These are phyloP conservation scores for Brachionichthys hirsutus DNA, from an alignment of 2,113 vertebrate genomes.

Conservation along the genomic window DNA sequence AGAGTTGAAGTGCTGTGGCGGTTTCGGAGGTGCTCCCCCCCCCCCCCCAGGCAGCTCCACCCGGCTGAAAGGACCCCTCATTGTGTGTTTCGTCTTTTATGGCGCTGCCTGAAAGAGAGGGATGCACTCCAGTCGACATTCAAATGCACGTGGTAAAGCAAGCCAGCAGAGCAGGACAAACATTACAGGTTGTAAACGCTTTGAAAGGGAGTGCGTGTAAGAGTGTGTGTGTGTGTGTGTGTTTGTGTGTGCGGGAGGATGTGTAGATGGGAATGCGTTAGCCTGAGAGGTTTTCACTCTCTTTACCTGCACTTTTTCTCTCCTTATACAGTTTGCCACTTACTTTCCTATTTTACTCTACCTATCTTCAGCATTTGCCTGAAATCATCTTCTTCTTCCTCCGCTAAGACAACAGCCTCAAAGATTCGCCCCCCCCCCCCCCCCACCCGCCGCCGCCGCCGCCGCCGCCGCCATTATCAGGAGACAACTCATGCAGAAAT, in stretches of 20 bases:
- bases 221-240: constrained; percentile 21
- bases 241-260: constrained; percentile 27
- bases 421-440: constrained; percentile 53
- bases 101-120: constrained; percentile 68
- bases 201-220: constrained; percentile 50
- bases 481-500: constrained; percentile 77
- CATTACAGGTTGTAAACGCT: constrained; percentile 73
- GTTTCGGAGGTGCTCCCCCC: constrained; percentile 68
- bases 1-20: constrained; percentile 61
- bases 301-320: constrained; percentile 51
- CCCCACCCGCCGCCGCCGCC: too few relatives aligned
- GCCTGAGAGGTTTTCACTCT: constrained; percentile 62
- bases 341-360: background rate
- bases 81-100: constrained; percentile 76
- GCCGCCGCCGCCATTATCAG: constrained; percentile 68
- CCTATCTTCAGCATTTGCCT: constrained; percentile 37
- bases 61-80: constrained; percentile 69
- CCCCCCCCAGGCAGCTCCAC: constrained; percentile 61
- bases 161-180: constrained; percentile 74
- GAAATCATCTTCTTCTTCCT: constrained; percentile 53
- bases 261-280: constrained; percentile 29
- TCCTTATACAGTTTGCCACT: constrained; percentile 47
- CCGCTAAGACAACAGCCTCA: constrained; percentile 49
- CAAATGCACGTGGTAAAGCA: constrained; percentile 72
- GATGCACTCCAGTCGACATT: constrained; percentile 75